Percentiles rank a stretch among this genome's conserved stretches.
Evolutionary conservation across 2,113 vertebrate species (phyloP).

Genomic region (Cyphomyrus plagiostoma): DNA sequence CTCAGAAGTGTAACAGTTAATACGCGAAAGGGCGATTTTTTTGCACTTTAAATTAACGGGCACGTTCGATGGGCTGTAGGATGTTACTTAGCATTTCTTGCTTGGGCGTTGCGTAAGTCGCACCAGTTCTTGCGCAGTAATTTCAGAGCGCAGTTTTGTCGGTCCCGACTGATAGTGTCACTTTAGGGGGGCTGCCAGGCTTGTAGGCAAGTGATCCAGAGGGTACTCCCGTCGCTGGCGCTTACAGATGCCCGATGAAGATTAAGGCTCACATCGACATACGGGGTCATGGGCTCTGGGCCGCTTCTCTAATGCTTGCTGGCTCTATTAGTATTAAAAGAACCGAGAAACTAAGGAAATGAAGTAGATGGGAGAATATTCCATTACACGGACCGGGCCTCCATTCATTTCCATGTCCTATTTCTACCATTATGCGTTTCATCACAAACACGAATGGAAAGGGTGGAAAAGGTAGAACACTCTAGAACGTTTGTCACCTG

Average conservation of each 20-base stretch:
- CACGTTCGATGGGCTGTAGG: background rate
- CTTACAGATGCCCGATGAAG: background rate
- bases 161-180: too few species aligned
- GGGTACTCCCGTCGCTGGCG: background rate
- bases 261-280: background rate
- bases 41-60: background rate
- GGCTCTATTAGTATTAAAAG: background rate
- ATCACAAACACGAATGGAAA: background rate
- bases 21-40: background rate
- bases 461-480: background rate
- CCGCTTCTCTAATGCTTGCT: too few species aligned
- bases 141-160: background rate
- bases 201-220: background rate
- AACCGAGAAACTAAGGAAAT: background rate
- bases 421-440: background rate
- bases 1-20: background rate
- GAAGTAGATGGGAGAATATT: background rate
- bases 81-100: too few species aligned
- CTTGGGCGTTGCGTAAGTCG: background rate
- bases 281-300: background rate
- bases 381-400: background rate
- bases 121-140: background rate
- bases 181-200: background rate
- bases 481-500: background rate
- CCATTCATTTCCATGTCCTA: background rate